These are phyloP conservation scores for Cyrtonyx montezumae DNA, from an alignment of 2,113 vertebrate species.

Conservation along the genomic window DNA sequence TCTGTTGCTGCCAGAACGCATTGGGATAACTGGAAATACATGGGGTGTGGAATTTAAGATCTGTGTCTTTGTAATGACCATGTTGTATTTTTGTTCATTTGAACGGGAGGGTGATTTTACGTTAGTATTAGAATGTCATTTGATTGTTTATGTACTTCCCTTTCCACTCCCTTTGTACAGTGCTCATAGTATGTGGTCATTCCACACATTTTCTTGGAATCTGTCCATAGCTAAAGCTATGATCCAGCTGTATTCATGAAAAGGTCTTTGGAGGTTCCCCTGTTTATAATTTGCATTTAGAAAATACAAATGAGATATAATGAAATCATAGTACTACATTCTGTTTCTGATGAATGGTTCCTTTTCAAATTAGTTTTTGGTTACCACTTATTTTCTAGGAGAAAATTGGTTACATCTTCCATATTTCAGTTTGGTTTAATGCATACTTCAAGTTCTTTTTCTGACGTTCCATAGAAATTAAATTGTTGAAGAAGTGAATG, in stretches of 20 bases:
- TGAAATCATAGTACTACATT: background rate
- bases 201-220: background rate
- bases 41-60: background rate
- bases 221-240: background rate
- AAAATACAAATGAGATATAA: background rate
- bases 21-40: background rate
- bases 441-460: background rate
- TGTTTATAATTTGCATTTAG: slow-evolving; percentile 10
- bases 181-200: background rate
- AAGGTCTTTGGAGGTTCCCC: background rate
- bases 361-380: background rate
- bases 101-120: background rate
- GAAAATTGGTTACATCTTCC: background rate
- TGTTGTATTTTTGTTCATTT: background rate
- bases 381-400: background rate
- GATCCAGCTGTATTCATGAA: background rate
- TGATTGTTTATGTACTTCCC: background rate
- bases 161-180: background rate
- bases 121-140: background rate
- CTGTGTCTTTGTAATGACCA: background rate
- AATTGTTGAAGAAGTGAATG: background rate
- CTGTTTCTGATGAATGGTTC: background rate
- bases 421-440: background rate
- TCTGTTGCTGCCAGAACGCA: background rate
- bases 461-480: background rate